These are phyloP conservation scores for Nymphalis c-album DNA, from an alignment of 2,888 invertebrate genomes.

Conservation along the genomic window DNA sequence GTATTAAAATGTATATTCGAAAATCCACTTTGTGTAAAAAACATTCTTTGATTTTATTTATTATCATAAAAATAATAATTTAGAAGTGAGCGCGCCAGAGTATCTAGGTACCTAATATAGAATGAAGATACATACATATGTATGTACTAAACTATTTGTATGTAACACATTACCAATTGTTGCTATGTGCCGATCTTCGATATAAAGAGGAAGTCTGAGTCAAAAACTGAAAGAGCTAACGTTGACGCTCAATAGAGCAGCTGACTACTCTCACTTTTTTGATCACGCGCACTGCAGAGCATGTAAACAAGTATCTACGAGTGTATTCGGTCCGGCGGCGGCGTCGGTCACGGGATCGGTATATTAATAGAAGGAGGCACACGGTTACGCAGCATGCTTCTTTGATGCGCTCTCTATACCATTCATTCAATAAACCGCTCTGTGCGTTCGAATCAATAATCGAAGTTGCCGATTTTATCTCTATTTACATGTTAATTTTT, in stretches of 20 bases:
- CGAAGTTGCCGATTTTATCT: background rate
- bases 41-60: no score
- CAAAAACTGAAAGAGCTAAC: background rate
- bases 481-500: no score
- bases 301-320: conserved; percentile 14
- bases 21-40: no score
- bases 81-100: no score
- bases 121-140: no score
- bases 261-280: conserved; percentile 22
- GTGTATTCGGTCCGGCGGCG: background rate
- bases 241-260: conserved; percentile 3
- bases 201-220: background rate
- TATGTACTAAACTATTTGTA: no score
- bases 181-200: background rate
- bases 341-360: conserved; percentile 26
- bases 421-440: conserved; percentile 13
- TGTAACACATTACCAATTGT: background rate
- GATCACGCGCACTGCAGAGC: conserved; percentile 22
- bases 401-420: conserved; percentile 2
- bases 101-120: no score
- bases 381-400: conserved; percentile 1
- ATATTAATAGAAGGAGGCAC: conserved; percentile 27
- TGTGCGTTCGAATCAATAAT: background rate
- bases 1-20: no score
- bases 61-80: no score